These are phyloP conservation scores for Ctenoplectra terminalis DNA, from an alignment of 1,140 invertebrate genomes.

Conservation along the genomic window DNA sequence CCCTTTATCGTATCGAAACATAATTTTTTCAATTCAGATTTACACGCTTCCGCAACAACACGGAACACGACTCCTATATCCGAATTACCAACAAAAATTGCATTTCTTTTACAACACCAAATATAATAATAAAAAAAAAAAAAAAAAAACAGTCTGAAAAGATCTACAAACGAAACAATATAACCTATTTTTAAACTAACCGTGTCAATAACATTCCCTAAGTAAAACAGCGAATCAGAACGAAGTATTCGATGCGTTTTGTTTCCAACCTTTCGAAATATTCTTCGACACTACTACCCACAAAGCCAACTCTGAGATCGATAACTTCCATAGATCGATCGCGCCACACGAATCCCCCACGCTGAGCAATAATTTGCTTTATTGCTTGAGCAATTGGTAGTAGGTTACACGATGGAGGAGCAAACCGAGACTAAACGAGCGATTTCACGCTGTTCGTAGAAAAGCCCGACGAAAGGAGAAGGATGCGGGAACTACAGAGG, in stretches of 20 bases:
- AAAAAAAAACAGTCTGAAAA: neutral
- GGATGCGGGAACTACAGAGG: slow-evolving; percentile 90
- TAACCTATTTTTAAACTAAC: neutral
- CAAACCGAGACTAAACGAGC: neutral
- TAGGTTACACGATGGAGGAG: too few relatives aligned
- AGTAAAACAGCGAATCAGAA: neutral
- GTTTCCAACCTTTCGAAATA: too few relatives aligned
- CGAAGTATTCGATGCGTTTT: neutral
- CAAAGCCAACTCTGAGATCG: neutral
- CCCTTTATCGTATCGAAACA: neutral
- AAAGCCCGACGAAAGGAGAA: slow-evolving; percentile 98
- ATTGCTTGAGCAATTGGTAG: slow-evolving; percentile 30
- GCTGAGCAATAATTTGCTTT: slow-evolving; percentile 29
- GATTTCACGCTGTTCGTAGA: slow-evolving; percentile 84
- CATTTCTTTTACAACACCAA: too few relatives aligned
- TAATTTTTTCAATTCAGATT: neutral
- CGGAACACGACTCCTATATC: neutral
- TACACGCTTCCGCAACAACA: neutral
- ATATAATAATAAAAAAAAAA: too few relatives aligned
- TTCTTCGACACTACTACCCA: neutral
- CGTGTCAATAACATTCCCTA: neutral
- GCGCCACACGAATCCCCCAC: neutral
- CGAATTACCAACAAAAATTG: neutral
- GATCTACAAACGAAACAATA: too few relatives aligned
- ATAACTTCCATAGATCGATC: neutral